These are phyloP conservation scores for Stichodactyla mertensii DNA, from an alignment of 64 coral and sea anemone species.

Conservation along the genomic window DNA sequence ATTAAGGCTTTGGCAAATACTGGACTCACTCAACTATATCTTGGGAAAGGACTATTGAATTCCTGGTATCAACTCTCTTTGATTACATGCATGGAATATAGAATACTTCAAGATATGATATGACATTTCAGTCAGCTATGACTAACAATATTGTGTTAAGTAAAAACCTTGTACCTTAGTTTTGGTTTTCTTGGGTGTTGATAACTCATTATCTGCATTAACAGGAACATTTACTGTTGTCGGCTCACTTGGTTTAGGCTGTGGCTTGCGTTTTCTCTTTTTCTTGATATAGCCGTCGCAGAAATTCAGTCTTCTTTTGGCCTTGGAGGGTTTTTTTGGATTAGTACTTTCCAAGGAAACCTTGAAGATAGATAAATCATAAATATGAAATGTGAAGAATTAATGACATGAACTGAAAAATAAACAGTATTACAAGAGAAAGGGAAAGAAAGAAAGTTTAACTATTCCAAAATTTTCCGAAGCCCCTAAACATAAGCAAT, in stretches of 20 bases:
- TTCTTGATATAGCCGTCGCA: conserved; percentile 1
- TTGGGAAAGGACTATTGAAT: too few species aligned
- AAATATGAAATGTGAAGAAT: not conserved
- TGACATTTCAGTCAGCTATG: too few species aligned
- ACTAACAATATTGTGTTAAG: too few species aligned
- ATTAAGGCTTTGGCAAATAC: too few species aligned
- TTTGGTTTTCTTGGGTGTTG: not conserved
- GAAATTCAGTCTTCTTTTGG: conserved; percentile 2
- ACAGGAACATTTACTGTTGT: not conserved
- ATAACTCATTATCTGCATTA: not conserved
- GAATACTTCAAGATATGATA: too few species aligned
- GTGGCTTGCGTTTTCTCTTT: conserved; percentile 1
- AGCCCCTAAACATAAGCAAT: too few species aligned
- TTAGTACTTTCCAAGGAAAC: not conserved
- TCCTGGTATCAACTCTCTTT: too few species aligned
- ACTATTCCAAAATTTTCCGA: too few species aligned
- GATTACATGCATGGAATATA: too few species aligned
- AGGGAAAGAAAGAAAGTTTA: too few species aligned
- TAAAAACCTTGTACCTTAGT: not conserved
- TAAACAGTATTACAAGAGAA: too few species aligned
- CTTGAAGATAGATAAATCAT: not conserved
- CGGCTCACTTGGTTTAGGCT: not conserved
- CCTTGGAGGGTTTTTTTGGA: conserved; percentile 2
- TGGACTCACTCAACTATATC: too few species aligned
- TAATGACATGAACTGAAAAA: not conserved